phyloP scores from a whole-genome alignment of 2,113 vertebrate genomes.

The Cebus imitator region DNA sequence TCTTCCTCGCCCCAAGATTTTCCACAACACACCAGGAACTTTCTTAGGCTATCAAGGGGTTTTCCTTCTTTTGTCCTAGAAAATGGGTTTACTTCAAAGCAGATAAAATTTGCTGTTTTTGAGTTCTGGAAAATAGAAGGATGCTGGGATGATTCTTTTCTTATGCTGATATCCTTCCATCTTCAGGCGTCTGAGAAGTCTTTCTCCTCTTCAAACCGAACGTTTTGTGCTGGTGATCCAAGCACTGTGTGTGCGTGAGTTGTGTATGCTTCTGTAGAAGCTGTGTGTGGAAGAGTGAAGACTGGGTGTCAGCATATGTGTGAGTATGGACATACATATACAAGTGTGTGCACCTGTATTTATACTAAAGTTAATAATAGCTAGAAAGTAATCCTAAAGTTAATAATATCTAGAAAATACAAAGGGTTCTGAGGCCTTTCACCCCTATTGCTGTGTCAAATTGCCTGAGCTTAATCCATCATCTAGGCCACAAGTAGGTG shows the following conservation, averaged over 20 bases:
- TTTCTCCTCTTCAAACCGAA: background rate
- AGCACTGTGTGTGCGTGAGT: background rate
- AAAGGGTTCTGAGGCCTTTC: background rate
- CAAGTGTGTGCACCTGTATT: background rate
- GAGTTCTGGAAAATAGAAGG: background rate
- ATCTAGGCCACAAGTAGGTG: background rate
- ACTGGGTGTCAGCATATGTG: background rate
- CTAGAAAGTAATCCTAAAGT: background rate
- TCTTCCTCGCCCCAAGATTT: background rate
- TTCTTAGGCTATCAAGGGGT: background rate
- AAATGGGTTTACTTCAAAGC: background rate
- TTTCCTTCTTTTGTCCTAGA: conserved; percentile 25
- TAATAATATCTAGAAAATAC: background rate
- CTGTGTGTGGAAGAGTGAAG: background rate
- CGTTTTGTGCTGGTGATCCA: background rate
- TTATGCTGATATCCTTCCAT: background rate
- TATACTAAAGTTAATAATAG: background rate
- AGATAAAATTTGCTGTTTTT: background rate
- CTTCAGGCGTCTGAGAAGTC: background rate
- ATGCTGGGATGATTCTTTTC: background rate
- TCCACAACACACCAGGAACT: background rate
- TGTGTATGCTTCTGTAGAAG: background rate
- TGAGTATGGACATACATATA: background rate
- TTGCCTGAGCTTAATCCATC: background rate
- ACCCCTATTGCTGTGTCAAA: background rate